These are phyloP conservation scores for Leptodactylus fallax DNA, from an alignment of 2,797 vertebrate species.

Conservation along the genomic window DNA sequence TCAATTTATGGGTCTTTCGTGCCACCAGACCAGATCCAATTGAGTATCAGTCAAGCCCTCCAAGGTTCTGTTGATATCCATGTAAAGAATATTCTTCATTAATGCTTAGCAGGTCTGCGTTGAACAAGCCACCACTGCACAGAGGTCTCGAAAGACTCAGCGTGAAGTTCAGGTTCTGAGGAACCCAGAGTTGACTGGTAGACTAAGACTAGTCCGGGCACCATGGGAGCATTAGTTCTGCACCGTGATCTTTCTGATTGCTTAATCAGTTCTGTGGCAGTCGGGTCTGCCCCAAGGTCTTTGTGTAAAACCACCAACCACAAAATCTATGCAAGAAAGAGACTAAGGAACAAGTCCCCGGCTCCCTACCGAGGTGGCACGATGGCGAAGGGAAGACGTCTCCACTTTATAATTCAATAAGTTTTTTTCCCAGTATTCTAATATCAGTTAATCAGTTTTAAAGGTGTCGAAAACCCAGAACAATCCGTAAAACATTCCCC, in stretches of 20 bases:
- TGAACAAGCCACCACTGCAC: background rate
- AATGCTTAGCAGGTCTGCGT: background rate
- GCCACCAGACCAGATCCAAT: background rate
- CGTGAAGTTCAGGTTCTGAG: background rate
- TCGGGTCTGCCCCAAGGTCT: conserved; percentile 64
- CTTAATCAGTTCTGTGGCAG: conserved; percentile 67
- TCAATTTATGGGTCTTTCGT: too few species aligned
- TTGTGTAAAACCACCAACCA: conserved; percentile 59
- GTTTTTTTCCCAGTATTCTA: conserved; percentile 68
- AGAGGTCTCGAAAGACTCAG: background rate
- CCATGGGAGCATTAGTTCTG: background rate
- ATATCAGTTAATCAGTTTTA: conserved; percentile 73
- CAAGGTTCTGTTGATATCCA: background rate
- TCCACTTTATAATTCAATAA: conserved; percentile 73
- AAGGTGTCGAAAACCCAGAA: conserved; percentile 70
- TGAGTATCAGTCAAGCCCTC: background rate
- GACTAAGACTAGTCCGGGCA: background rate
- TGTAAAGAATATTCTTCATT: background rate
- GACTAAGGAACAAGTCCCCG: conserved; percentile 57
- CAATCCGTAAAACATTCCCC: conserved; percentile 72
- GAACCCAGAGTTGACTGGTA: background rate
- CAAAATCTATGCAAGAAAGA: background rate
- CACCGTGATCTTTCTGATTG: conserved; percentile 59
- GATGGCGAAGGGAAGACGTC: conserved; percentile 66
- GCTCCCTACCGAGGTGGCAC: conserved; percentile 65